A percentile compares a stretch with the other conserved stretches of the same genome.
Evolutionary conservation across 2,797 vertebrate species (phyloP).

Genomic region (Xenops minutus): DNA sequence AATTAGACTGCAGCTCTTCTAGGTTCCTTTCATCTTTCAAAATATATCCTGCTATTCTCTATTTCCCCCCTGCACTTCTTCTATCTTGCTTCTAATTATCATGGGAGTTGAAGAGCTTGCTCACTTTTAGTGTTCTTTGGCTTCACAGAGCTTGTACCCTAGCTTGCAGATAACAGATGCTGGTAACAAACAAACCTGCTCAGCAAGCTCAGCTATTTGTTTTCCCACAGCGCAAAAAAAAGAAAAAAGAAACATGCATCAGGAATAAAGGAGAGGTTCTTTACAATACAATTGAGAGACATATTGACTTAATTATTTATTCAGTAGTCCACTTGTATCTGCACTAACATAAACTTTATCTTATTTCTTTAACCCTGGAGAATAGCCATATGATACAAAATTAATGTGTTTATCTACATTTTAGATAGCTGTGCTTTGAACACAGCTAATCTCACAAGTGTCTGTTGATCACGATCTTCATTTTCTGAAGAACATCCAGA

Average conservation of each 20-base stretch:
- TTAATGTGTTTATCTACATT: not conserved
- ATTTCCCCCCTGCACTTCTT: slow-evolving; percentile 10
- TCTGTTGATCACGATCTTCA: not conserved
- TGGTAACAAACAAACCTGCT: not conserved
- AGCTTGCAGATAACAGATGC: not conserved
- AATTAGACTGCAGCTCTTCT: slow-evolving; percentile 63
- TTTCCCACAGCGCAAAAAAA: not conserved
- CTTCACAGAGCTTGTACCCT: not conserved
- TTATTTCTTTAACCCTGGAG: not conserved
- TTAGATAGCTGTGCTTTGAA: not conserved
- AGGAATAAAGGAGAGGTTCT: not conserved
- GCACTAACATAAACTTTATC: not conserved
- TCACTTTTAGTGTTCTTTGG: slow-evolving; percentile 26
- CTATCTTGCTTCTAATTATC: slow-evolving; percentile 47
- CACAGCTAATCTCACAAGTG: not conserved
- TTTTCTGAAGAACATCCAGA: not conserved
- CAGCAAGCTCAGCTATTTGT: not conserved
- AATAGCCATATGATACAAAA: not conserved
- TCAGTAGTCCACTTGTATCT: not conserved
- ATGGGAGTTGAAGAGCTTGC: slow-evolving; percentile 30
- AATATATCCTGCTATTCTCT: slow-evolving; percentile 30
- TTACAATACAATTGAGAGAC: not conserved
- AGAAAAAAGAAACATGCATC: not conserved
- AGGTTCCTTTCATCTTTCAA: slow-evolving; percentile 68
- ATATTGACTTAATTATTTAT: not conserved